Conservation (phyloP, 2,888 invertebrate genomes). For the Ormyrus thymus region DNA sequence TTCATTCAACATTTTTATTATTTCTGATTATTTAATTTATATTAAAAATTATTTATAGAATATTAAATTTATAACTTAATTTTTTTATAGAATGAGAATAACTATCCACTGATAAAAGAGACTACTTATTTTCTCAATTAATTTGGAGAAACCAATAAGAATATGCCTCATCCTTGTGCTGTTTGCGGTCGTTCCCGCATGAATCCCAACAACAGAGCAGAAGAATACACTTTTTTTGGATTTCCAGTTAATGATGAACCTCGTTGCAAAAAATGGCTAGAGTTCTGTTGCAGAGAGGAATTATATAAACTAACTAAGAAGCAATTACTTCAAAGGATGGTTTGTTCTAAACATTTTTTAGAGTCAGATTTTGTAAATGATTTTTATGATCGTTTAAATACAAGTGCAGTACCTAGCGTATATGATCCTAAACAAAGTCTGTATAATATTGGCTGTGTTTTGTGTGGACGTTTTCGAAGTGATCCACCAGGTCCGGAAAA, state of each 20-base stretch:
- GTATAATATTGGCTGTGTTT: conserved; percentile 71
- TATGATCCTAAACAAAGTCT: conserved; percentile 73
- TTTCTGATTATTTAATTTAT: neutral
- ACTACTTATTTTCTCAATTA: too few species aligned
- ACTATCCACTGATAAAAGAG: conserved; percentile 49
- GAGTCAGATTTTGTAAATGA: conserved; percentile 69
- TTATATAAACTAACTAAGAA: conserved; percentile 72
- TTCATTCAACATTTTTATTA: too few species aligned
- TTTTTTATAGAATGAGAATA: neutral
- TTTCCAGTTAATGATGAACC: conserved; percentile 72
- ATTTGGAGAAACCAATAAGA: too few species aligned
- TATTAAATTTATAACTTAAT: neutral
- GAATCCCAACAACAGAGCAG: conserved; percentile 72
- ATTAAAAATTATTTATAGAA: conserved; percentile 6
- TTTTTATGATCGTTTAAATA: conserved; percentile 70
- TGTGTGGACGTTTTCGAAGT: conserved; percentile 67
- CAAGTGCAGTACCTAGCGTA: conserved; percentile 68
- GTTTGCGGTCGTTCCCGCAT: conserved; percentile 73
- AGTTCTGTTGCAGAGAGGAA: conserved; percentile 72
- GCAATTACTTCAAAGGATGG: conserved; percentile 72
- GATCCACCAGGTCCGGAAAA: conserved; percentile 66
- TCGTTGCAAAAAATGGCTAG: conserved; percentile 71
- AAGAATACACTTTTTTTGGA: conserved; percentile 73
- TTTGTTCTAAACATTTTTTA: conserved; percentile 72
- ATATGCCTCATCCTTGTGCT: conserved; percentile 73